A percentile compares a stretch with the other conserved stretches of the same genome.
Evolutionary conservation across 2,797 vertebrate species (phyloP).

Genomic region (Muscicapa comitata): DNA sequence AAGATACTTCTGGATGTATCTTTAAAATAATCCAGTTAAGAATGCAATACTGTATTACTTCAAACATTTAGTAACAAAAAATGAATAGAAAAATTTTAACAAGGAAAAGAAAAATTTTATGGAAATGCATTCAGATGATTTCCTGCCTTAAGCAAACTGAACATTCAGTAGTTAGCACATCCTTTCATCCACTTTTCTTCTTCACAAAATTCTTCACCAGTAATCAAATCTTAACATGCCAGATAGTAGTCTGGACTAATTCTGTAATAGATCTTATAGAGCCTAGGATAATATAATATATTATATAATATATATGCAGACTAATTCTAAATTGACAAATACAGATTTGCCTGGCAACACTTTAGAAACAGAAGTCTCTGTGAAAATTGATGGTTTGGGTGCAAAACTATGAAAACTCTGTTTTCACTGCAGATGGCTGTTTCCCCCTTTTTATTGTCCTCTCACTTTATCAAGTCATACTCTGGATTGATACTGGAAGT

Average conservation of each 20-base stretch:
- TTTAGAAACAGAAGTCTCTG: background rate
- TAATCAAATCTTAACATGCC: background rate
- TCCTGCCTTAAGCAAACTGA: background rate
- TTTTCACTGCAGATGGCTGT: background rate
- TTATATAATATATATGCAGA: background rate
- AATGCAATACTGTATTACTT: background rate
- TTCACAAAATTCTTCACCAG: background rate
- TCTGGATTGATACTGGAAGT: background rate
- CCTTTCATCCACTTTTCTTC: background rate
- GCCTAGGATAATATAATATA: background rate
- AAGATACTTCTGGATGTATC: background rate
- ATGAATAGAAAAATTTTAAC: background rate
- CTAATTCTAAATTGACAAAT: background rate
- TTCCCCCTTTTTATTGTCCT: background rate
- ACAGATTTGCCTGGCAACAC: background rate
- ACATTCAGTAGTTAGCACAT: background rate
- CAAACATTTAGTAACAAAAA: background rate
- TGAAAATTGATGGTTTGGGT: background rate
- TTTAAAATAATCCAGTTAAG: background rate
- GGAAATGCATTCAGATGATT: background rate
- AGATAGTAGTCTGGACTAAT: background rate
- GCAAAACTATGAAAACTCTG: background rate
- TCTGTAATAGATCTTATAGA: background rate
- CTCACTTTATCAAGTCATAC: background rate
- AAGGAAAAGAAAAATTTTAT: background rate